Conservation (phyloP, 2,113 vertebrate species). For the Tricholaema leucomelas region DNA sequence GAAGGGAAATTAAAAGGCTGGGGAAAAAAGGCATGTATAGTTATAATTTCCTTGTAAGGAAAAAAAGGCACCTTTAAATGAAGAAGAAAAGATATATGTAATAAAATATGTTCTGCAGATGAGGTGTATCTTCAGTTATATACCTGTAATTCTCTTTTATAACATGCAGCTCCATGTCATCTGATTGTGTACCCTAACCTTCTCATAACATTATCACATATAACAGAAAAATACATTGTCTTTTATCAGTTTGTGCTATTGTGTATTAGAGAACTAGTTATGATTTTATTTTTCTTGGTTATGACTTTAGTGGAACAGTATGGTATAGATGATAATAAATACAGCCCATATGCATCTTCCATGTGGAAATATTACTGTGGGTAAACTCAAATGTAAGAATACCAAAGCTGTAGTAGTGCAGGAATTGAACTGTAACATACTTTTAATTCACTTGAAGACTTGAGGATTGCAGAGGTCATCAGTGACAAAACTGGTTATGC, state of each 20-base stretch:
- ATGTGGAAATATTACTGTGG: not conserved
- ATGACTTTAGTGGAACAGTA: not conserved
- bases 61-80: not conserved
- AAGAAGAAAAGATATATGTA: not conserved
- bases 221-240: not conserved
- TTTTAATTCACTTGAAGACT: not conserved
- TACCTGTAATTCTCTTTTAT: not conserved
- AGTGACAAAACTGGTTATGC: not conserved
- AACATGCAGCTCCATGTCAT: not conserved
- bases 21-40: not conserved
- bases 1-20: not conserved
- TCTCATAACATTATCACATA: accelerated
- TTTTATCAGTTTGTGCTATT: not conserved
- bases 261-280: not conserved
- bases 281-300: not conserved
- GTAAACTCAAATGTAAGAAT: not conserved
- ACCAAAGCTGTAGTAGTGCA: not conserved
- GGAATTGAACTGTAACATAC: not conserved
- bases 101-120: not conserved
- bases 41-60: not conserved
- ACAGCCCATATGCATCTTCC: not conserved
- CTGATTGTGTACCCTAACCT: not conserved
- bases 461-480: not conserved
- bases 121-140: not conserved
- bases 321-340: not conserved